Conservation (phyloP, 2,888 invertebrate species). For the Glaucopsyche alexis region DNA sequence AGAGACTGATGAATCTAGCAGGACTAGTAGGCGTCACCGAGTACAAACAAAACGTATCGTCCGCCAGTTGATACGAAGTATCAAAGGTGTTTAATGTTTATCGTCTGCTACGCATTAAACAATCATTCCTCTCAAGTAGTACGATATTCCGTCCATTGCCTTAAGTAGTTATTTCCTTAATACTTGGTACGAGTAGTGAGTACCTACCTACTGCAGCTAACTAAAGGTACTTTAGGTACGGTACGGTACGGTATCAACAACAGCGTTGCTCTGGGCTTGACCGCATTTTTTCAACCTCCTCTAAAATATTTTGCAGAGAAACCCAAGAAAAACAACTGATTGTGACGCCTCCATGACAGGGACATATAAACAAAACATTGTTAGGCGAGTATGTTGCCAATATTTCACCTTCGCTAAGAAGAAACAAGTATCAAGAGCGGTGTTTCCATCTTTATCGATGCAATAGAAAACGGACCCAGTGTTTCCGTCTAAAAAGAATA, state of each 20-base stretch:
- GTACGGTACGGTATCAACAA: too few relatives aligned
- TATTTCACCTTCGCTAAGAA: conserved; percentile 78
- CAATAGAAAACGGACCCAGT: too few relatives aligned
- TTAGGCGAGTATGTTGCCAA: conserved; percentile 66
- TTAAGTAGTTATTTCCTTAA: conserved; percentile 21
- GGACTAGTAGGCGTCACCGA: background rate
- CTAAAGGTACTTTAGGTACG: too few relatives aligned
- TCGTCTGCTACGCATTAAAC: conserved; percentile 7
- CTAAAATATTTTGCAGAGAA: background rate
- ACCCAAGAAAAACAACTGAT: conserved; percentile 15
- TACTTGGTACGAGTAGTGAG: background rate
- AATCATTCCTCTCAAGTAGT: conserved; percentile 23
- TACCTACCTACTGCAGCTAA: too few relatives aligned
- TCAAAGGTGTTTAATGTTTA: conserved; percentile 18
- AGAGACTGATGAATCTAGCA: background rate
- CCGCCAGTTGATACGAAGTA: background rate
- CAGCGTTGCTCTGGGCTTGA: background rate
- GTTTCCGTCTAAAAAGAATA: background rate
- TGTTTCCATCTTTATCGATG: conserved; percentile 67
- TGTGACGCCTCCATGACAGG: conserved; percentile 45
- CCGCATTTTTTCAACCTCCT: background rate
- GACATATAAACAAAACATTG: conserved; percentile 68
- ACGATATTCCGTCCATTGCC: conserved; percentile 23
- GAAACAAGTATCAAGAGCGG: conserved; percentile 58
- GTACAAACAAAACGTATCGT: background rate